A percentile compares a stretch with the other conserved stretches of the same genome.
Evolutionary conservation across 2,113 vertebrate genomes (phyloP).

Genomic region (Ochotona curzoniae): DNA sequence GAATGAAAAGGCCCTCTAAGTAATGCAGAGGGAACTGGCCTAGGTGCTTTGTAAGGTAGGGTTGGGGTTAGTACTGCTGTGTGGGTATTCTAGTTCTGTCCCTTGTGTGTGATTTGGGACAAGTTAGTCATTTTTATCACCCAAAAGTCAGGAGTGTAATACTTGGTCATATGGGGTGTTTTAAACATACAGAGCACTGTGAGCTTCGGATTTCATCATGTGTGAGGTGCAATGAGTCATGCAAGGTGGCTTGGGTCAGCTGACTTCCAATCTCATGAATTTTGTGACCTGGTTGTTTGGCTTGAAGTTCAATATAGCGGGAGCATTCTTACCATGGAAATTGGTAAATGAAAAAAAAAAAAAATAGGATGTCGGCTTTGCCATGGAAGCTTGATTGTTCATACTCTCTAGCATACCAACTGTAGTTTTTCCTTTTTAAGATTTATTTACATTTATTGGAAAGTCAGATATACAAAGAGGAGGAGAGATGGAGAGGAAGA

Average conservation of each 20-base stretch:
- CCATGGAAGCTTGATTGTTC: background rate
- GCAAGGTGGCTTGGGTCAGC: background rate
- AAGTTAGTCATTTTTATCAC: background rate
- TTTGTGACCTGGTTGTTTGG: background rate
- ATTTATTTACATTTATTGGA: too few relatives aligned
- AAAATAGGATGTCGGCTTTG: background rate
- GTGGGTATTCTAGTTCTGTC: background rate
- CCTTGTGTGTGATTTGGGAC: background rate
- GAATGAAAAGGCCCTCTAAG: background rate
- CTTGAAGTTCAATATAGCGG: background rate
- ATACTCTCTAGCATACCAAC: background rate
- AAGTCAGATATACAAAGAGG: too few relatives aligned
- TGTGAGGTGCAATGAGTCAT: background rate
- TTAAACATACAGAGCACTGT: background rate
- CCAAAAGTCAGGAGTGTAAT: background rate
- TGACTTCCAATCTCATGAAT: background rate
- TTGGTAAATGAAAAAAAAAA: background rate
- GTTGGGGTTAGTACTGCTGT: background rate
- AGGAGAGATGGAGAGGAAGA: too few relatives aligned
- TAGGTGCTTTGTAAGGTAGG: background rate
- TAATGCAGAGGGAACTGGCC: accelerated
- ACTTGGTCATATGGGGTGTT: background rate
- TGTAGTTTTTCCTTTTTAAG: too few relatives aligned
- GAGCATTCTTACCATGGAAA: background rate
- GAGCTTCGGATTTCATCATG: background rate